These are phyloP conservation scores for Scortum barcoo DNA, from an alignment of 2,113 vertebrate species.

Conservation along the genomic window DNA sequence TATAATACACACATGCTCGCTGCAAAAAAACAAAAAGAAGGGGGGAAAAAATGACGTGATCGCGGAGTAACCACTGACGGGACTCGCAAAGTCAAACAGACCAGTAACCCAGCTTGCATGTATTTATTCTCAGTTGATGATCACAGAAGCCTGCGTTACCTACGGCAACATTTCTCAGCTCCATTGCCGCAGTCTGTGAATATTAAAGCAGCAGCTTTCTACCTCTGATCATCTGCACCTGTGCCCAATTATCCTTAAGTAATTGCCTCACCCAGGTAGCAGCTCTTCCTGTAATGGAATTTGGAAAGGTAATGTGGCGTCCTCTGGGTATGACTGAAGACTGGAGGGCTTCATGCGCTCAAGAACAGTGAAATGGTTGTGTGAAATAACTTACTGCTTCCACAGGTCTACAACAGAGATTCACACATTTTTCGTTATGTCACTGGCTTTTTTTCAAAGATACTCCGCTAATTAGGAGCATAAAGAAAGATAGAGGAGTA, in stretches of 20 bases:
- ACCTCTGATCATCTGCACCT: conserved; percentile 80
- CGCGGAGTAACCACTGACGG: conserved; percentile 6
- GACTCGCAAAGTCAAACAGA: conserved; percentile 20
- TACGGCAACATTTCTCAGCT: conserved; percentile 22
- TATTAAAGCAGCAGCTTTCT: conserved; percentile 76
- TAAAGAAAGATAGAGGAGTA: conserved; percentile 1
- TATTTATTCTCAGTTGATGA: conserved; percentile 46
- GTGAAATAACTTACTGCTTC: neutral
- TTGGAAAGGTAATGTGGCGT: conserved; percentile 69
- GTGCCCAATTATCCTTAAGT: conserved; percentile 79
- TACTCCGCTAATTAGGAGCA: neutral
- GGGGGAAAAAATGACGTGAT: neutral
- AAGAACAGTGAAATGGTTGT: conserved; percentile 18
- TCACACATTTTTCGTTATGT: conserved; percentile 2
- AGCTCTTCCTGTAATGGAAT: conserved; percentile 68
- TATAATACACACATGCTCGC: neutral
- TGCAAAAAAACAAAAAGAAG: neutral
- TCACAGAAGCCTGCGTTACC: conserved; percentile 44
- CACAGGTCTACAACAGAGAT: conserved; percentile 2
- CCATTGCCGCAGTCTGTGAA: conserved; percentile 50
- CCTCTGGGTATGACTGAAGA: conserved; percentile 41
- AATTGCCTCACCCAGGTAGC: conserved; percentile 75
- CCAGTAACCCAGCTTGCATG: conserved; percentile 8
- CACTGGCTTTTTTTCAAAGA: neutral
- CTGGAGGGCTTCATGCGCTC: conserved; percentile 38